Conservation (phyloP, 2,797 vertebrate species). For the Gymnoscopelus braueri region DNA sequence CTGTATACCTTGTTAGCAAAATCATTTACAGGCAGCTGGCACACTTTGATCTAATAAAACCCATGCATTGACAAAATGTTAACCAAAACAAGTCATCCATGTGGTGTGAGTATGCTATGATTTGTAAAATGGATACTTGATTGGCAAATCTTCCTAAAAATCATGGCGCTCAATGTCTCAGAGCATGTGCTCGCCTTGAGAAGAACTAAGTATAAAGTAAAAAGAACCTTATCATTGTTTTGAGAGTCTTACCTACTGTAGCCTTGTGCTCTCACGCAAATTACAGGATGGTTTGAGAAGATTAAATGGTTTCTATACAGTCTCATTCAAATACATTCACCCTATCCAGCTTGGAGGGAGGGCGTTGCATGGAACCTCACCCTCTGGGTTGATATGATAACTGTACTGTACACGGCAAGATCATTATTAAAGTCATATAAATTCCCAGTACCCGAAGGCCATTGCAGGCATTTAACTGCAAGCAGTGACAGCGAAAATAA, state of each 20-base stretch:
- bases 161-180: too few relatives aligned
- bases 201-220: slow-evolving; percentile 12
- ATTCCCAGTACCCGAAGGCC: slow-evolving; percentile 15
- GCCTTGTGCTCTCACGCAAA: slow-evolving; percentile 39
- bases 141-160: too few relatives aligned
- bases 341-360: slow-evolving; percentile 6
- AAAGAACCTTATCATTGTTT: slow-evolving; percentile 23
- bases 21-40: not conserved
- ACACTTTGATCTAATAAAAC: not conserved
- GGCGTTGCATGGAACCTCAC: slow-evolving; percentile 22
- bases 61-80: not conserved
- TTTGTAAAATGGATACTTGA: too few relatives aligned
- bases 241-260: slow-evolving; percentile 27
- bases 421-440: slow-evolving; percentile 24
- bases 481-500: slow-evolving; percentile 36
- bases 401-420: slow-evolving; percentile 11
- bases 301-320: slow-evolving; percentile 1
- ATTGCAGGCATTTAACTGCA: slow-evolving; percentile 25
- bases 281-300: slow-evolving; percentile 33
- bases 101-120: slow-evolving; percentile 5
- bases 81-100: not conserved
- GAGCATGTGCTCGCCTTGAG: not conserved
- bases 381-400: slow-evolving; percentile 20
- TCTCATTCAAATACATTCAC: slow-evolving; percentile 26
- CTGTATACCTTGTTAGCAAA: not conserved